Evolutionary conservation across 2,888 invertebrate genomes (phyloP).

Genomic region (Cacoxenus indagator): DNA sequence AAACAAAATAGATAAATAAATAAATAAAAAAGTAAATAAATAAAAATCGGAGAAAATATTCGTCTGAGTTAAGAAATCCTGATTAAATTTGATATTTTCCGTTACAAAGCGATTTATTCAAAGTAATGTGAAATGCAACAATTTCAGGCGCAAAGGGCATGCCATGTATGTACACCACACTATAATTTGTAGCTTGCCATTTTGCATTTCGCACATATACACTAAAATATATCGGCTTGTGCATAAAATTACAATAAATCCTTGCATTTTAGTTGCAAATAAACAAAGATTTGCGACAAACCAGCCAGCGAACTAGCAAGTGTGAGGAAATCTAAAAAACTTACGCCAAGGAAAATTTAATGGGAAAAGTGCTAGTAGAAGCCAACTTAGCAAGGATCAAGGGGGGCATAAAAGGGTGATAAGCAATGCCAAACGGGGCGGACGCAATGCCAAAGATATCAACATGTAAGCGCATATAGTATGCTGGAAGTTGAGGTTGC

Average conservation of each 20-base stretch:
- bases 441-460: conserved; percentile 34
- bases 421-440: neutral
- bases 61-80: too few relatives aligned
- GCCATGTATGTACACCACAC: neutral
- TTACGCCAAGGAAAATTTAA: conserved; percentile 44
- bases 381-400: neutral
- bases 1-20: too few relatives aligned
- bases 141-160: neutral
- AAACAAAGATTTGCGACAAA: conserved; percentile 58
- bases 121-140: neutral
- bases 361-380: conserved; percentile 42
- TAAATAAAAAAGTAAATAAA: too few relatives aligned
- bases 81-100: too few relatives aligned
- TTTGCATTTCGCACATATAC: conserved; percentile 38
- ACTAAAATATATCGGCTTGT: conserved; percentile 44
- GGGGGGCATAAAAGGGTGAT: conserved; percentile 1
- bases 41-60: too few relatives aligned
- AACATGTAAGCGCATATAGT: conserved; percentile 61
- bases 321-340: conserved; percentile 3
- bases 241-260: conserved; percentile 69
- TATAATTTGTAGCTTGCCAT: conserved; percentile 52
- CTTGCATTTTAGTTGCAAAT: conserved; percentile 63
- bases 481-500: conserved; percentile 39
- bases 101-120: too few relatives aligned
- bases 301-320: neutral